A percentile compares a stretch with the other conserved stretches of the same genome.
These are phyloP conservation scores for Merluccius polli DNA, from an alignment of 2,797 vertebrate species.

Conservation along the genomic window DNA sequence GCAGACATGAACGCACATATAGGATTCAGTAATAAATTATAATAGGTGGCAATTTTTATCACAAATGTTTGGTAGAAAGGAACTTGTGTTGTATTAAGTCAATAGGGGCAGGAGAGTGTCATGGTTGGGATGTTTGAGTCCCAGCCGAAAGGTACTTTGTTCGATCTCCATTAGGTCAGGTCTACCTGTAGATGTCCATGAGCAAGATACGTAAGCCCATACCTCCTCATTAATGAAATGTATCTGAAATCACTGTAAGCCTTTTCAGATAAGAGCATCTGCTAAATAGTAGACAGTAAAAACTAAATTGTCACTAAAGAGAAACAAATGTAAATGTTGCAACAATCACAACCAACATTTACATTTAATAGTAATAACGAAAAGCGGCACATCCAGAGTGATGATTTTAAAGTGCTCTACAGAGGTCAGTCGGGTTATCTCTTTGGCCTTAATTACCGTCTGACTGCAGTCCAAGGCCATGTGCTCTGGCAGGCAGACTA, in stretches of 20 bases:
- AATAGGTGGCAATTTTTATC: not conserved
- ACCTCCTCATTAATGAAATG: not conserved
- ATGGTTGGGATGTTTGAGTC: not conserved
- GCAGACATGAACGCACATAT: not conserved
- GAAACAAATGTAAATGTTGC: not conserved
- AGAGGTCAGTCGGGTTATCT: not conserved
- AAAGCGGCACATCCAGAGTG: not conserved
- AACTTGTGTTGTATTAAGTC: not conserved
- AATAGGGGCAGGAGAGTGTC: not conserved
- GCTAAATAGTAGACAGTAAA: not conserved
- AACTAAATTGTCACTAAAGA: not conserved
- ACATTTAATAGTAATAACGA: not conserved
- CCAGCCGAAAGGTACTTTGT: not conserved
- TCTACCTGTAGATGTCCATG: not conserved
- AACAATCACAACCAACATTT: not conserved
- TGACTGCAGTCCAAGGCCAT: conserved; percentile 50
- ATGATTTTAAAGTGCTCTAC: not conserved
- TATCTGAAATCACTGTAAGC: not conserved
- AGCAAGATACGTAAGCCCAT: too few species aligned
- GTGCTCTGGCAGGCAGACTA: not conserved
- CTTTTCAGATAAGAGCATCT: not conserved
- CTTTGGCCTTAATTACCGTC: not conserved
- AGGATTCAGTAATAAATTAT: not conserved
- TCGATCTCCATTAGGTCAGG: not conserved
- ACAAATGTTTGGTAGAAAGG: not conserved